Evolutionary conservation across 2,888 invertebrate species (phyloP).

Genomic region (Lissocephala sabroskyi): DNA sequence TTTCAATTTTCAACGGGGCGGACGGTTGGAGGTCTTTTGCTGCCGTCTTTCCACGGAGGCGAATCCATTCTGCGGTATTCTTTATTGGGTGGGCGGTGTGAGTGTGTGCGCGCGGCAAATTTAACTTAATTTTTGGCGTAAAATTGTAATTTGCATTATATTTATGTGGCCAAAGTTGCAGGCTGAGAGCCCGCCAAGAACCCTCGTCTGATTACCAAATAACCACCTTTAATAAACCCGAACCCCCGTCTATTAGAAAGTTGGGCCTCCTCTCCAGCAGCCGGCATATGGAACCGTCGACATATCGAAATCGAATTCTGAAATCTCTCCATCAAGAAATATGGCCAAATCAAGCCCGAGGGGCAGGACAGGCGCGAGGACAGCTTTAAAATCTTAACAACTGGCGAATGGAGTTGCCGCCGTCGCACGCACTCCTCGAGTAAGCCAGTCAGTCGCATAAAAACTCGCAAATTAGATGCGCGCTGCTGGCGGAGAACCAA

Average conservation of each 20-base stretch:
- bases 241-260: too few species aligned
- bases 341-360: too few species aligned
- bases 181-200: constrained; percentile 24
- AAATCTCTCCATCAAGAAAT: too few species aligned
- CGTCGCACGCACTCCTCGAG: constrained; percentile 7
- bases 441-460: constrained; percentile 5
- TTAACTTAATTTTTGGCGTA: constrained; percentile 58
- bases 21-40: constrained; percentile 12
- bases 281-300: too few species aligned
- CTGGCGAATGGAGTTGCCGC: not conserved
- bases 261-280: too few species aligned
- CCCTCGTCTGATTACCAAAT: too few species aligned
- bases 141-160: constrained; percentile 64
- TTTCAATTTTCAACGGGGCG: constrained; percentile 45
- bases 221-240: too few species aligned
- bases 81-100: constrained; percentile 28
- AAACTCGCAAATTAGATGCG: constrained; percentile 27
- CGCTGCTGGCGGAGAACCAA: too few species aligned
- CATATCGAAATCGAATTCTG: too few species aligned
- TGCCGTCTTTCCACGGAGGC: not conserved
- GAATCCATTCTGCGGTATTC: constrained; percentile 48
- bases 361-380: constrained; percentile 4
- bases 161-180: constrained; percentile 39
- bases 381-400: constrained; percentile 57
- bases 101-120: constrained; percentile 43